phyloP scores from a whole-genome alignment of 2,113 vertebrate genomes.

The Salvelinus namaycush region DNA sequence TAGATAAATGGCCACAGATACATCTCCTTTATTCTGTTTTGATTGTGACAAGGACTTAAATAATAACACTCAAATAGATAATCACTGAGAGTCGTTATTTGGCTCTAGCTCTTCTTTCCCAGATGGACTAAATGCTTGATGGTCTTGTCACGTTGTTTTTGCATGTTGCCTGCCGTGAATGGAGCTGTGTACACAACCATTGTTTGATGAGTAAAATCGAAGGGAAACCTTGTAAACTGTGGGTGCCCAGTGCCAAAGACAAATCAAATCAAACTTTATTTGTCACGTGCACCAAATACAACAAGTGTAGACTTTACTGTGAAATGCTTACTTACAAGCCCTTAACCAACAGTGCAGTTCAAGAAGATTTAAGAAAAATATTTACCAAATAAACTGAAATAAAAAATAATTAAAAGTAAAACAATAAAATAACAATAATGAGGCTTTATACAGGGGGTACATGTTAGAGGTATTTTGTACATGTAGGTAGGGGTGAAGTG shows the following conservation, averaged over 20 bases:
- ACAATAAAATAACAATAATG: too few species aligned
- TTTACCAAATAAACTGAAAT: too few species aligned
- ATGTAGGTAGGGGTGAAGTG: too few species aligned
- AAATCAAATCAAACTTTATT: too few species aligned
- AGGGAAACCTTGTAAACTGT: constrained; percentile 77
- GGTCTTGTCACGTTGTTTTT: constrained; percentile 78
- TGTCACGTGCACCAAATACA: too few species aligned
- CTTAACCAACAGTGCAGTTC: too few species aligned
- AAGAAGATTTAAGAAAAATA: too few species aligned
- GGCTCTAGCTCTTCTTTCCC: constrained; percentile 59
- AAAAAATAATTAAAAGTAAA: too few species aligned
- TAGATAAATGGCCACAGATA: constrained; percentile 40
- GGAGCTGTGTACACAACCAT: constrained; percentile 76
- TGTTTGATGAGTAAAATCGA: constrained; percentile 84
- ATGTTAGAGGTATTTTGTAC: too few species aligned
- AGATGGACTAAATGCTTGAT: constrained; percentile 73
- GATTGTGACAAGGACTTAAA: constrained; percentile 55
- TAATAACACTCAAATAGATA: constrained; percentile 58
- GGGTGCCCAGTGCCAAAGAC: constrained; percentile 71
- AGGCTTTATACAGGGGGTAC: too few species aligned
- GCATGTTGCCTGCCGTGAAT: constrained; percentile 72
- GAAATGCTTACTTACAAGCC: too few species aligned
- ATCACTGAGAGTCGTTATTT: constrained; percentile 70
- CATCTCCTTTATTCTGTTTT: constrained; percentile 41
- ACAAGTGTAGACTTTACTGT: too few species aligned